Evolutionary conservation across 2,797 vertebrate genomes (phyloP), one percentile per base, ranked within the genome.

Genomic region (Pseudochirops cupreus): DNA sequence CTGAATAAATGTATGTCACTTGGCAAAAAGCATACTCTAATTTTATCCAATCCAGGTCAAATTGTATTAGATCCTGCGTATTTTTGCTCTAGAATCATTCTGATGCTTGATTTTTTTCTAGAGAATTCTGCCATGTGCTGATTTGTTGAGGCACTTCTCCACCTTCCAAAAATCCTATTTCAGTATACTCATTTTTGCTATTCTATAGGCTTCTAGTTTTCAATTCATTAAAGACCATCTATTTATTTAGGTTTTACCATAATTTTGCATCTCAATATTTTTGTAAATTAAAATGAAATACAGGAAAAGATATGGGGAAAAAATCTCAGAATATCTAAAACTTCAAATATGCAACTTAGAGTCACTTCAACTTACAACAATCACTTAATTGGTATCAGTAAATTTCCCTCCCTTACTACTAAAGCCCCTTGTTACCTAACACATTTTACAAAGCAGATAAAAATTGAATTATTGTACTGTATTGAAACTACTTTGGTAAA

Each of bases 211-310:
- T 82, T 82, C 4, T 46, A 24, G 21, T 46, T 2, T 82, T 2
- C 26, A 46, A n/a, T 46, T 82, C 74, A 46, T 82, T 39, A 82
- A 82, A 46, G 16, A 46, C 7, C 21, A 91, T 92, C 39, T 31
- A 62, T 96, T 93, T 95, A 62, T 52, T 92, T 59, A 91, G 39
- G 46, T 39, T 97, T 39, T 91, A 14, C 14, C 91, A 0, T 92
- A 56, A 93, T 92, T 93, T 26, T 26, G 33, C 39, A 67, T 91
- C 26, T 91, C 24, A 82, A 5, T 92, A 94, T 56, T 26, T 24
- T 54, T 18, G 62, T 1, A 57, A 95, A 95, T 96, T 94, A 93
- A 93, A 94, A 67, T 95, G 95, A 96, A 95, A 94, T 67, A 5
- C 28, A 53, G 91, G 92, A 95, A 92, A 33, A 93, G 13, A 97